These are phyloP conservation scores for Eulemur coronatus DNA, from an alignment of 2,797 vertebrate genomes.

Conservation along the genomic window DNA sequence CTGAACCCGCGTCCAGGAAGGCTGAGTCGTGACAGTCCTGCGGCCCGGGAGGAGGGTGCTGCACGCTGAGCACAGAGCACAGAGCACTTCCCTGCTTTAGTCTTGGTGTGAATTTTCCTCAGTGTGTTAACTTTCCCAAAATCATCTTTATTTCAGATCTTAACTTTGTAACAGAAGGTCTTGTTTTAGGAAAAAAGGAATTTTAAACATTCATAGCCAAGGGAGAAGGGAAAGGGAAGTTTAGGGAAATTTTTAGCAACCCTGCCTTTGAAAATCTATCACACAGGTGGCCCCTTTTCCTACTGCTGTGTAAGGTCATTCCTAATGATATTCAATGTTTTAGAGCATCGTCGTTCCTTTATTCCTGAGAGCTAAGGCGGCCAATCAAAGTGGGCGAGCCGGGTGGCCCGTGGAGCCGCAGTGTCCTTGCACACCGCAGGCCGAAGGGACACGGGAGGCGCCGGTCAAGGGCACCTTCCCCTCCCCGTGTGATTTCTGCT, in stretches of 20 bases:
- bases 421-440: background rate
- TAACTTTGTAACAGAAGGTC: background rate
- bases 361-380: background rate
- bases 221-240: background rate
- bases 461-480: background rate
- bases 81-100: background rate
- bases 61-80: rapidly evolving
- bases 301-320: background rate
- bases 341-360: background rate
- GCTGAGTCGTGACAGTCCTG: rapidly evolving
- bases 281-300: background rate
- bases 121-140: background rate
- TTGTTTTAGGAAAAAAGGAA: background rate
- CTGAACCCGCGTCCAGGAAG: background rate
- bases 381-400: background rate
- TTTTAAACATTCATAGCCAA: background rate
- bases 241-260: background rate
- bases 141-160: constrained; percentile 19
- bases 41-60: background rate
- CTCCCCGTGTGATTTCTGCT: background rate
- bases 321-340: background rate
- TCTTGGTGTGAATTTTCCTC: background rate
- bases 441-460: background rate
- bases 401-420: background rate
- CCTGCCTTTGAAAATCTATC: background rate